Evolutionary conservation across 2,797 vertebrate genomes (phyloP).

Genomic region (Mycteria americana): DNA sequence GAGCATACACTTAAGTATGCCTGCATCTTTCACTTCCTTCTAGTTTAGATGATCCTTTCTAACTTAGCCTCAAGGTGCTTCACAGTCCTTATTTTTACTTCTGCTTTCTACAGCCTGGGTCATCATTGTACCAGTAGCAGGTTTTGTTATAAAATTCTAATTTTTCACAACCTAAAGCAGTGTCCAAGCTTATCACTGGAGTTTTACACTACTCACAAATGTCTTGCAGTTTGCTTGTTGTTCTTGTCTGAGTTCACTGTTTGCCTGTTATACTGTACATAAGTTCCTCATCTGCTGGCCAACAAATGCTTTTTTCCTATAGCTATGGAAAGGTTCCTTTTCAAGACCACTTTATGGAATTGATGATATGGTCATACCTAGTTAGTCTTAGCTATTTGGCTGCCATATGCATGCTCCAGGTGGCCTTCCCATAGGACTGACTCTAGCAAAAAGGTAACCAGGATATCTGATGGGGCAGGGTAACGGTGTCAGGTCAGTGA

Average conservation of each 20-base stretch:
- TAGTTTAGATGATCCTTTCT: neutral
- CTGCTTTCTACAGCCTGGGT: neutral
- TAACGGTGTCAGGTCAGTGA: neutral
- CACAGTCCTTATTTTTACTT: neutral
- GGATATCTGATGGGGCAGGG: neutral
- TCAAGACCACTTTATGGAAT: neutral
- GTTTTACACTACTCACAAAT: neutral
- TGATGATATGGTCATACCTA: neutral
- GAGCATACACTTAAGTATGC: neutral
- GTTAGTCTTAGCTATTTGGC: neutral
- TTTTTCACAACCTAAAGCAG: neutral
- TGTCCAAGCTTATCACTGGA: neutral
- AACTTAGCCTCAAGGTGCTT: neutral
- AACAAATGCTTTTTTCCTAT: neutral
- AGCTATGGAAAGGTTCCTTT: neutral
- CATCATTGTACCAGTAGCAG: neutral
- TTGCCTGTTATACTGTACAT: fast-evolving
- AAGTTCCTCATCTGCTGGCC: neutral
- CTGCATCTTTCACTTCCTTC: neutral
- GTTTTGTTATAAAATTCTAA: neutral
- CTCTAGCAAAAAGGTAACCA: neutral
- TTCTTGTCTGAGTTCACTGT: neutral
- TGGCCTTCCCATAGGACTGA: neutral
- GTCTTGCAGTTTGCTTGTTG: neutral
- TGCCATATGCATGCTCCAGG: neutral